A percentile compares a stretch with the other conserved stretches of the same genome.
Conservation (phyloP, 2,797 vertebrate genomes). For the Sphenodon punctatus region DNA sequence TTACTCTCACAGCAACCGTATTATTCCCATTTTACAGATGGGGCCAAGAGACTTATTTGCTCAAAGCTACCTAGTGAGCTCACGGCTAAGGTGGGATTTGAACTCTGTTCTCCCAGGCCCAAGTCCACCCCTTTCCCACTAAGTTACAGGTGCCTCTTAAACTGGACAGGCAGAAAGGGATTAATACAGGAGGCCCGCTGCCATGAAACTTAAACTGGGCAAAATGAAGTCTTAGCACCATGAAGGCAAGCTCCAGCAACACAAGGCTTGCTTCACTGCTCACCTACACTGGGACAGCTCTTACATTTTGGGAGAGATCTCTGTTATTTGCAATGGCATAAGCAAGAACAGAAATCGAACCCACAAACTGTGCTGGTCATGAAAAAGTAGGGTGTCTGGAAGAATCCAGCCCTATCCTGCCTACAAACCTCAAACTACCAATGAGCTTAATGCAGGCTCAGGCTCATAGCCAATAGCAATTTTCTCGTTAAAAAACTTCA, state of each 20-base stretch:
- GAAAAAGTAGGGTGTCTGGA: neutral
- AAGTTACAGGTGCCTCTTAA: neutral
- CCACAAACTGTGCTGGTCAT: neutral
- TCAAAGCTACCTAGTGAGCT: too few species aligned
- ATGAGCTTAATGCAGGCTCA: too few species aligned
- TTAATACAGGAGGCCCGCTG: neutral
- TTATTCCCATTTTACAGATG: too few species aligned
- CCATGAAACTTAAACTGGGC: neutral
- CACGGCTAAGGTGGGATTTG: too few species aligned
- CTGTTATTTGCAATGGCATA: neutral
- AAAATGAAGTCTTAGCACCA: neutral
- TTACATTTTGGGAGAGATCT: too few species aligned
- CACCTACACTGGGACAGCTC: neutral
- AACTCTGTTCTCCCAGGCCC: too few species aligned
- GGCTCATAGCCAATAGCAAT: neutral
- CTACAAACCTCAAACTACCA: too few species aligned
- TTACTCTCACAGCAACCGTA: too few species aligned
- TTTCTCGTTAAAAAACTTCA: too few species aligned
- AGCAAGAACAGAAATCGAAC: neutral
- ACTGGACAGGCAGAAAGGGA: neutral
- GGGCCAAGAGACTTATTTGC: too few species aligned
- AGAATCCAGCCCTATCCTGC: neutral
- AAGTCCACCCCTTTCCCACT: too few species aligned
- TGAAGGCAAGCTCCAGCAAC: neutral
- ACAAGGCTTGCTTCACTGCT: neutral